Conservation (phyloP, 2,888 invertebrate genomes). For the Callinectes sapidus region DNA sequence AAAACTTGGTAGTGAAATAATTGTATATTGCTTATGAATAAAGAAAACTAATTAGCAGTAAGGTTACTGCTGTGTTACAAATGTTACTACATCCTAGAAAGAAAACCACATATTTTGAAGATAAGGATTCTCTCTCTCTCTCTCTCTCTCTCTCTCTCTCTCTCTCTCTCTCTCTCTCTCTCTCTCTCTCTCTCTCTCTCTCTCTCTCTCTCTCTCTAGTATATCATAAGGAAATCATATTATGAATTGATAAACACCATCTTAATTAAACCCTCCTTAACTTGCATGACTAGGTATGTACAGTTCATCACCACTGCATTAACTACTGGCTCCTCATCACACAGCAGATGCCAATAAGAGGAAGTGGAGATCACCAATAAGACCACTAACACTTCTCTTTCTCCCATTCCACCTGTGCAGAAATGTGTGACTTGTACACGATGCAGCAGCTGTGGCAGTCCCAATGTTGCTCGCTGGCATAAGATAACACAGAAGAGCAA, state of each 20-base stretch:
- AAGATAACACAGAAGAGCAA: slow-evolving; percentile 30
- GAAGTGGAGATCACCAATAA: not conserved
- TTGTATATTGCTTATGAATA: no score
- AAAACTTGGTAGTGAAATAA: no score
- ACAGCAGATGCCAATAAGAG: not conserved
- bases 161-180: slow-evolving; percentile 42
- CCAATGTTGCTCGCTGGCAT: slow-evolving; percentile 64
- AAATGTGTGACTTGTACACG: slow-evolving; percentile 72
- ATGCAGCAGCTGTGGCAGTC: slow-evolving; percentile 70
- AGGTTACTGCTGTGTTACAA: no score
- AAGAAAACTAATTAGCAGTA: no score
- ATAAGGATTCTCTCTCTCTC: slow-evolving; percentile 26
- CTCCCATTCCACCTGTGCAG: slow-evolving; percentile 49
- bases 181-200: slow-evolving; percentile 41
- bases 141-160: slow-evolving; percentile 26
- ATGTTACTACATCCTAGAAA: no score
- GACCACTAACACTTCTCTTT: not conserved
- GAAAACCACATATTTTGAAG: no score
- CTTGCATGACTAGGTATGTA: no score
- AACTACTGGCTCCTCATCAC: not conserved
- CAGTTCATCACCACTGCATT: not conserved
- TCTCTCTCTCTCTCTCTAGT: not conserved
- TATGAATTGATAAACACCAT: no score
- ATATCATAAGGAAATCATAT: no score
- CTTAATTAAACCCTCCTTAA: no score